These are phyloP conservation scores for Drosophila peninsularis DNA, from an alignment of 2,888 invertebrate genomes.

Conservation along the genomic window DNA sequence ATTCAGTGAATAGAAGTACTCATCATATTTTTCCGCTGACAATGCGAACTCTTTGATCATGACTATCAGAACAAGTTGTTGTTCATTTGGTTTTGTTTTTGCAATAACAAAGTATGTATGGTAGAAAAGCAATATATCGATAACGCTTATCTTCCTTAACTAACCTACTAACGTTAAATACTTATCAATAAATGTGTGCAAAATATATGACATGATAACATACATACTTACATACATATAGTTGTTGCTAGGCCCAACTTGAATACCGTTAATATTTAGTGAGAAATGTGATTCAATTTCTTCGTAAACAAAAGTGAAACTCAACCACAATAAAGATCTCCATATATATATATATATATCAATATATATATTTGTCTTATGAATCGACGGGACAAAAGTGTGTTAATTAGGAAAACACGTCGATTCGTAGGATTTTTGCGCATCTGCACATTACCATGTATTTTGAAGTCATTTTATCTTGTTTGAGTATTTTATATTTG, in stretches of 20 bases:
- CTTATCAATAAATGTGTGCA: conserved; percentile 21
- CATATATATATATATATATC: background rate
- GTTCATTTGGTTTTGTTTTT: conserved; percentile 3
- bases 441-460: conserved; percentile 37
- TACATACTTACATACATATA: conserved; percentile 1
- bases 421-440: conserved; percentile 51
- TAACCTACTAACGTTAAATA: conserved; percentile 53
- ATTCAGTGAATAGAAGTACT: conserved; percentile 12
- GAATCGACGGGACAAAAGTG: conserved; percentile 58
- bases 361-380: conserved; percentile 50
- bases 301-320: conserved; percentile 69
- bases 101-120: conserved; percentile 10
- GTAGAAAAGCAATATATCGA: conserved; percentile 54
- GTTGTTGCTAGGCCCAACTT: conserved; percentile 40
- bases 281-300: conserved; percentile 54
- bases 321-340: background rate
- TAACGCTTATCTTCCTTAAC: conserved; percentile 54
- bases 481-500: conserved; percentile 38
- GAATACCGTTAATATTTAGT: conserved; percentile 13
- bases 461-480: background rate
- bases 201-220: conserved; percentile 4
- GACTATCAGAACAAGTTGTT: conserved; percentile 35
- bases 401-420: conserved; percentile 71
- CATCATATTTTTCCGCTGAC: conserved; percentile 35
- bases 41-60: conserved; percentile 29